phyloP scores from a whole-genome alignment of 1,140 invertebrate species.

The Condylostylus longicornis region DNA sequence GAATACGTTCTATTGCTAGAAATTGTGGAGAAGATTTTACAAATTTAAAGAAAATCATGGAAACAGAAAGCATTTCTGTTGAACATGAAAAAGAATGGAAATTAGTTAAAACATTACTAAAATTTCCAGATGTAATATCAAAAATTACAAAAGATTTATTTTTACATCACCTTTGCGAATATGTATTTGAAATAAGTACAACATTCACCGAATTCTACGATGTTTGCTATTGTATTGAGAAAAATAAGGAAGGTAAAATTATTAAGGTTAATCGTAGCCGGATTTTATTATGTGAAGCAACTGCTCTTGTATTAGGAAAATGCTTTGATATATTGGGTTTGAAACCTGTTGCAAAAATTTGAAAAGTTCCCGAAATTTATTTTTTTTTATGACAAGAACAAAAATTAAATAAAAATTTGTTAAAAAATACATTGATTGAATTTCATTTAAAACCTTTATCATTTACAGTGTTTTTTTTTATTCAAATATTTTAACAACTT shows the following conservation, averaged over 20 bases:
- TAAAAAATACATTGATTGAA: no score
- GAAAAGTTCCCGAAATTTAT: no score
- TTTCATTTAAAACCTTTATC: no score
- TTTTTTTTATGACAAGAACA: no score
- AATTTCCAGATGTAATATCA: constrained; percentile 77
- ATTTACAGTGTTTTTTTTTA: no score
- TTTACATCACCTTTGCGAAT: constrained; percentile 87
- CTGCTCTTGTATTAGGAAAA: constrained; percentile 70
- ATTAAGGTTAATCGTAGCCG: constrained; percentile 73
- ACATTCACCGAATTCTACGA: constrained; percentile 96
- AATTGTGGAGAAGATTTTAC: constrained; percentile 51
- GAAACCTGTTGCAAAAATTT: constrained; percentile 86
- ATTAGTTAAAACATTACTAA: constrained; percentile 71
- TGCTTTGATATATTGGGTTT: constrained; percentile 86
- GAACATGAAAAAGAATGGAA: constrained; percentile 91
- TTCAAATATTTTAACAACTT: no score
- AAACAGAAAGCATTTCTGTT: constrained; percentile 47
- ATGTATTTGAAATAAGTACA: constrained; percentile 85
- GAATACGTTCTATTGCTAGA: constrained; percentile 83
- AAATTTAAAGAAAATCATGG: constrained; percentile 37
- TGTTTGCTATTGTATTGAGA: constrained; percentile 93
- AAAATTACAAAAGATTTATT: constrained; percentile 72
- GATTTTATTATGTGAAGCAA: constrained; percentile 83
- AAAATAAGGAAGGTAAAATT: constrained; percentile 60
- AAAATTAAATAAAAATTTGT: no score